Evolutionary conservation across 2,113 vertebrate genomes (phyloP), one percentile per base, ranked within the genome.

Genomic region (Alaudala cheleensis): DNA sequence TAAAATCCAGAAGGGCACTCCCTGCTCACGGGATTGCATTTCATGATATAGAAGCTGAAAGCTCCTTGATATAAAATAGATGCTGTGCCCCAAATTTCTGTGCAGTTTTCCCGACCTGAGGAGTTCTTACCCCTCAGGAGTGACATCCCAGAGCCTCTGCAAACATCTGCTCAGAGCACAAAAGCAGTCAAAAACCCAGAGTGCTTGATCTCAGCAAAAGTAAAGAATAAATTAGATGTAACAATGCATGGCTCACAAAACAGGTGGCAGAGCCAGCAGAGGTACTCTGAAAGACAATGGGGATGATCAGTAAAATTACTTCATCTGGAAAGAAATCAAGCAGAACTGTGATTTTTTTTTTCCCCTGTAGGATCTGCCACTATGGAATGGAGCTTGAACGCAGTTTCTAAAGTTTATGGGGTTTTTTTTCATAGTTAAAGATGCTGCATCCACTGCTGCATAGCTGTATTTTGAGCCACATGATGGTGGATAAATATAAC

Each of bases 301-400:
- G 13, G 26, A 26, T 88, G 82, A 90, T 92, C 50, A 83, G 42
- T 57, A 70, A 90, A 82, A 77, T 26, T 11, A n/a, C 64, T 90
- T 88, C 16, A n/a, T 47, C 51, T 90, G 76, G 69, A 93, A 86
- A 90, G 67, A 88, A 95, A 86, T 88, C 57, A 72, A 69, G 20
- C 17, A 56, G n/a, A 90, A 73, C 65, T 37, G 22, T 44, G 61
- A 20, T 67, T 92, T n/a, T 80, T 74, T 70, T 26, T 33, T 37
- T 39, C 8, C 1, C 25, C 24, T 76, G 34, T 66, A 44, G 34
- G 29, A 47, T 67, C 28, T 90, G 31, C 25, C 34, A 29, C 37
- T 67, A 26, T 45, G 54, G 79, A 84, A 66, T 56, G 69, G 53
- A 81, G 37, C 66, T 73, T 90, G 45, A 93, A 73, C 14, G 31